Evolutionary conservation across 2,888 invertebrate species (phyloP).

Genomic region (Apocheima hispidaria): DNA sequence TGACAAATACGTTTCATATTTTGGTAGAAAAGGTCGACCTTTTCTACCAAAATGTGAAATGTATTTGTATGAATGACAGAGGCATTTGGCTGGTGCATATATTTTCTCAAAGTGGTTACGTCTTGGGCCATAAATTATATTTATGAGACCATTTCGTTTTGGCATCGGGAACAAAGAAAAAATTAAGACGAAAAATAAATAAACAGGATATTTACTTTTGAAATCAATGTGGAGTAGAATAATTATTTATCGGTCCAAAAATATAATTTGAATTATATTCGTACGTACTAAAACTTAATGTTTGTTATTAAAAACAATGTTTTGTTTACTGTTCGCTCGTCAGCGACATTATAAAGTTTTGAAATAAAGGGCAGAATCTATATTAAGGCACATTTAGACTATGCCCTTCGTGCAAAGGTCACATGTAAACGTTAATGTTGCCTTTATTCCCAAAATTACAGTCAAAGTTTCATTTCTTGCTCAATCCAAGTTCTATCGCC

Average conservation of each 20-base stretch:
- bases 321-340: slow-evolving; percentile 6
- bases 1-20: neutral
- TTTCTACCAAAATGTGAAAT: too few relatives aligned
- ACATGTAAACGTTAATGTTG: slow-evolving; percentile 34
- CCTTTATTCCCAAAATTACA: slow-evolving; percentile 32
- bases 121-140: slow-evolving; percentile 11
- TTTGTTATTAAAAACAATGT: slow-evolving; percentile 3
- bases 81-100: slow-evolving; percentile 12
- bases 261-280: neutral
- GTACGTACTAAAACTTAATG: neutral
- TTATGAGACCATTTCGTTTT: slow-evolving; percentile 23
- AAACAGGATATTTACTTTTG: slow-evolving; percentile 26
- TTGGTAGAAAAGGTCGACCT: too few relatives aligned
- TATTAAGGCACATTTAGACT: slow-evolving; percentile 24
- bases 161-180: slow-evolving; percentile 25
- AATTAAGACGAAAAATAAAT: slow-evolving; percentile 1
- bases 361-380: slow-evolving; percentile 24
- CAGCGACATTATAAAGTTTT: slow-evolving; percentile 16
- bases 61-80: slow-evolving; percentile 5
- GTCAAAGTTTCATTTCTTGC: slow-evolving; percentile 23
- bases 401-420: slow-evolving; percentile 42
- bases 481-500: slow-evolving; percentile 47
- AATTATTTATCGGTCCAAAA: neutral
- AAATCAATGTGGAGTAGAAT: slow-evolving; percentile 7
- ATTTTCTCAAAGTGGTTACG: slow-evolving; percentile 8